phyloP scores from a whole-genome alignment of 2,888 invertebrate species.

The Branchellion lobata region DNA sequence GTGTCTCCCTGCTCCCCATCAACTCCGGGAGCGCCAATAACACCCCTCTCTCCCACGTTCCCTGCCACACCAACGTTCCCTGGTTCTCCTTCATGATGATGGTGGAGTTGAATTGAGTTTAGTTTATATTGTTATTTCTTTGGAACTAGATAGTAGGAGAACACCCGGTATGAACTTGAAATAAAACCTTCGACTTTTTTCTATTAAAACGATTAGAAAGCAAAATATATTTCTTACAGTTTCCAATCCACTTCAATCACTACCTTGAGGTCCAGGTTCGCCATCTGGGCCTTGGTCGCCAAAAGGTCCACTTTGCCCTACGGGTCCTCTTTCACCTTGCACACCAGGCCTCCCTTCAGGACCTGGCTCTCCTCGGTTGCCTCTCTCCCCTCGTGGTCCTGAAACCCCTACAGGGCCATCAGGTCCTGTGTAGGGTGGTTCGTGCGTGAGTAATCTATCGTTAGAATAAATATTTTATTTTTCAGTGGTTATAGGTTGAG shows the following conservation, averaged over 20 bases:
- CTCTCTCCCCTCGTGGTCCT: constrained; percentile 44
- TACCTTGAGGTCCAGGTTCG: neutral
- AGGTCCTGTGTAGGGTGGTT: constrained; percentile 40
- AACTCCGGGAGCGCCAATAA: neutral
- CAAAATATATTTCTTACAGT: too few species aligned
- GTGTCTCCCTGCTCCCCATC: neutral
- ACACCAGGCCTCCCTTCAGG: constrained; percentile 28
- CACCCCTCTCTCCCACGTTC: too few species aligned
- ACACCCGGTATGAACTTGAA: too few species aligned
- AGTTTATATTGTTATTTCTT: too few species aligned
- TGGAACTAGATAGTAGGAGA: too few species aligned
- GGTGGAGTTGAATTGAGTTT: neutral
- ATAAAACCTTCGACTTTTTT: too few species aligned
- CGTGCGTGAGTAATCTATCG: too few species aligned
- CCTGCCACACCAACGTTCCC: neutral
- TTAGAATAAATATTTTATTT: too few species aligned
- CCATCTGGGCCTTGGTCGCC: neutral
- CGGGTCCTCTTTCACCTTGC: constrained; percentile 44
- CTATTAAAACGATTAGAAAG: too few species aligned
- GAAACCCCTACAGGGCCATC: constrained; percentile 40
- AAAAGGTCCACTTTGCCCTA: neutral
- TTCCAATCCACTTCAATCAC: too few species aligned
- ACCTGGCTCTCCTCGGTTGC: constrained; percentile 38
- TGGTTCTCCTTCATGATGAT: neutral
- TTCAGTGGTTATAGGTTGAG: too few species aligned